Conservation (phyloP, 1,140 invertebrate genomes). For the Triops cancriformis region DNA sequence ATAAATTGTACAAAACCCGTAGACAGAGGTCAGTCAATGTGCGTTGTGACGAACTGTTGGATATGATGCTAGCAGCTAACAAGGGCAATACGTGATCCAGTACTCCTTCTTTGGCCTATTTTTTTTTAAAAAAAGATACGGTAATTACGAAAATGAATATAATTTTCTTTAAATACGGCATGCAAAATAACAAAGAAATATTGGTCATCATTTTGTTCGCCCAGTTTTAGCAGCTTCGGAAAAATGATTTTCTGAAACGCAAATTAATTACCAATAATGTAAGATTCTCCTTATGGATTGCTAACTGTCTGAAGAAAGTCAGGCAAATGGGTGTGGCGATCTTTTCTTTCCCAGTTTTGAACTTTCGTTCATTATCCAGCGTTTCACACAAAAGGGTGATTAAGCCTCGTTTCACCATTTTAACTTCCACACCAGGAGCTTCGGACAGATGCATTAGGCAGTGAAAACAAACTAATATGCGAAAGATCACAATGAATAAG, state of each 20-base stretch:
- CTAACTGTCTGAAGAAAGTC: not conserved
- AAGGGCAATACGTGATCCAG: not conserved
- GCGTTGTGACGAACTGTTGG: not conserved
- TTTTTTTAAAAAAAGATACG: too few relatives aligned
- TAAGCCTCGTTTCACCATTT: constrained; percentile 92
- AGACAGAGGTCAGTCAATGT: not conserved
- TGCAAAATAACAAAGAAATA: too few relatives aligned
- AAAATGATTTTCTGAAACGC: not conserved
- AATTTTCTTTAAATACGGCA: too few relatives aligned
- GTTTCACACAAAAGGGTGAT: constrained; percentile 78
- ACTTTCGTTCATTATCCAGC: constrained; percentile 56
- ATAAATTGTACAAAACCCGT: constrained; percentile 67
- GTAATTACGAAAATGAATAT: too few relatives aligned
- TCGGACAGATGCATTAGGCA: constrained; percentile 90
- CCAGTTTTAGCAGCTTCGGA: too few relatives aligned
- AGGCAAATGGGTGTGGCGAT: not conserved
- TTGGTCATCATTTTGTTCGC: too few relatives aligned
- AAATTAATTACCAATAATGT: not conserved
- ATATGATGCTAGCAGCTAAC: not conserved
- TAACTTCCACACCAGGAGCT: constrained; percentile 84
- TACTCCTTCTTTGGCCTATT: not conserved
- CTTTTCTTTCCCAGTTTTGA: not conserved
- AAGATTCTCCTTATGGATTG: not conserved
- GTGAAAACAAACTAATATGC: constrained; percentile 67
- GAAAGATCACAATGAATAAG: constrained; percentile 29